Base-by-base conservation (phyloP, 2,797 vertebrate genomes). In the Ctenopoma kingsleyae region DNA sequence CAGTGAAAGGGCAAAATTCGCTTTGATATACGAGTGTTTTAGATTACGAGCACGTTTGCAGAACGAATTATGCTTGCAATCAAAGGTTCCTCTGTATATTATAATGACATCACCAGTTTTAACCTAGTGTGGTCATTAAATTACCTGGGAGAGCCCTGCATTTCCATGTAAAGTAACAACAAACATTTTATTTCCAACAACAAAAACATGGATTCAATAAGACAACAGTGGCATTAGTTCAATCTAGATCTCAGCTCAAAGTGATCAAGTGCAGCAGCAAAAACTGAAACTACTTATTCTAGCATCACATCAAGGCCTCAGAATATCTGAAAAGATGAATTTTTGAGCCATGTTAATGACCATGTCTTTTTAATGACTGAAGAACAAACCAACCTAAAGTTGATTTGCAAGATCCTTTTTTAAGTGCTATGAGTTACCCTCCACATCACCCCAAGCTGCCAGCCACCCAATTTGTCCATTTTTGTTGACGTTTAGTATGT, bases 401-500 rank as follows among this genome's bases (percentile, higher is more conserved):
- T 16, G 16, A 44, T 64, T 6, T 36, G 36, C 27, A 35, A 6
- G 8, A 11, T 20, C 2, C 38, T 53, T 8, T 25, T 15, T 55
- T 53, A 22, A 12, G 50, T 30, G 41, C 36, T 41, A 8, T 2
- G 12, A 64, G 35, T 22, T 38, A 20, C 51, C 30, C 49, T 19
- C 16, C 12, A 63, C 23, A 23, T 20, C 22, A 30, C n/a, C 3
- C 15, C 41, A 30, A 22, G 52, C 52, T 43, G 16, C 32, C 55
- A 40, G 10, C 12, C 48, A 25, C 46, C 5, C 25, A 2, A 19
- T 59, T 23, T 32, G 51, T 36, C 13, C 41, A 27, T 40, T 47
- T 55, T 23, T n/a, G 23, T 55, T 30, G 30, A 27, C 54, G 51
- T 71, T 43, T 20, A 36, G 27, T n/a, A 11, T 19, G 35, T 47